Conservation (phyloP, 2,888 invertebrate genomes). For the Dolomedes plantarius region DNA sequence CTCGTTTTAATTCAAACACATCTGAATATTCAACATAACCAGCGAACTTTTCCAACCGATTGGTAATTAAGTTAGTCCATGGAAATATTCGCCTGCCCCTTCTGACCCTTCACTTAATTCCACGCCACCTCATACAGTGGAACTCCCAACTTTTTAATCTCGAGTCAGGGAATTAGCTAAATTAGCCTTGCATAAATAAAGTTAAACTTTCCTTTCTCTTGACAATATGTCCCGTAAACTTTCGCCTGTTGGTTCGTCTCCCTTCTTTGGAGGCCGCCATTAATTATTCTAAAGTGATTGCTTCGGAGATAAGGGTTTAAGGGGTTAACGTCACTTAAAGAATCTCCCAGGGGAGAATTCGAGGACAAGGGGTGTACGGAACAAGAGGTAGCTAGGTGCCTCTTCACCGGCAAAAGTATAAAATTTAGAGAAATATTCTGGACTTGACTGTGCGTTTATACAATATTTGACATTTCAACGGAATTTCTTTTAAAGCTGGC, state of each 20-base stretch:
- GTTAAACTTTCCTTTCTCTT: slow-evolving; percentile 2
- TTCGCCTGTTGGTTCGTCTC: neutral
- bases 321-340: slow-evolving; percentile 17
- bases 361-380: neutral
- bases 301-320: slow-evolving; percentile 44
- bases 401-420: neutral
- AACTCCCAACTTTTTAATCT: neutral
- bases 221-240: neutral
- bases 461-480: too few relatives aligned
- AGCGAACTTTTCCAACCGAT: too few relatives aligned
- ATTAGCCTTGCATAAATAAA: slow-evolving; percentile 12
- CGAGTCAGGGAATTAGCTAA: neutral
- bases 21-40: too few relatives aligned
- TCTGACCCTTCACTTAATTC: neutral
- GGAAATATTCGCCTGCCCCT: neutral
- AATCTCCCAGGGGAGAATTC: neutral
- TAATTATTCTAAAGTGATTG: slow-evolving; percentile 39
- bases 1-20: too few relatives aligned
- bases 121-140: neutral
- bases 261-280: slow-evolving; percentile 15
- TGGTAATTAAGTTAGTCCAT: too few relatives aligned
- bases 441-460: too few relatives aligned
- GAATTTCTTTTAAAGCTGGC: too few relatives aligned
- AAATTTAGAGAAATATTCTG: too few relatives aligned
- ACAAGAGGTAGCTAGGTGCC: neutral